These are phyloP conservation scores for Monomorium pharaonis DNA, from an alignment of 1,140 invertebrate species.

Conservation along the genomic window DNA sequence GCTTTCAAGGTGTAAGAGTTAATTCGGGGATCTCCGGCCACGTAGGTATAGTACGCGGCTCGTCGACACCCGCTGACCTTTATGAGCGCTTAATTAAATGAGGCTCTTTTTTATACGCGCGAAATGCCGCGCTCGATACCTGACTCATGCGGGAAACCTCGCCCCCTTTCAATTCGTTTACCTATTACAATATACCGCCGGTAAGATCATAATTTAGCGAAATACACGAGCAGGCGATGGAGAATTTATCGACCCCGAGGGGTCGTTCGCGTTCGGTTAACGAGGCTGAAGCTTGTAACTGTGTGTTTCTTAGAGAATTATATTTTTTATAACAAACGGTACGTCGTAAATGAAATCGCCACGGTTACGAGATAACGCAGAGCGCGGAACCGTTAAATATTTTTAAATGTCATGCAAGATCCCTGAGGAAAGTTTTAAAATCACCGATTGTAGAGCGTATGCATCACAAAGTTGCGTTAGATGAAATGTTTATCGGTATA, in stretches of 20 bases:
- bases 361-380: neutral
- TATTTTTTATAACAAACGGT: neutral
- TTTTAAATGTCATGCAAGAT: neutral
- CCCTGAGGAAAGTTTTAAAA: neutral
- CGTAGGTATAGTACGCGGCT: constrained; percentile 36
- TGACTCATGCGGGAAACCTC: constrained; percentile 37
- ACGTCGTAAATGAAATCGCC: neutral
- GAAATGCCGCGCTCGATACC: neutral
- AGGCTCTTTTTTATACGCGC: constrained; percentile 64
- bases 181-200: constrained; percentile 33
- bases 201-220: constrained; percentile 39
- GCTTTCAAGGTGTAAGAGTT: constrained; percentile 64
- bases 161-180: constrained; percentile 37
- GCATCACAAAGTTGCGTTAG: neutral
- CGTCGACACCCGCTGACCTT: constrained; percentile 51
- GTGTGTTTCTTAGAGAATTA: neutral
- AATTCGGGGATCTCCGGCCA: constrained; percentile 67
- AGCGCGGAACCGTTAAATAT: neutral
- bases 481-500: neutral
- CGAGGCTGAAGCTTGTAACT: neutral
- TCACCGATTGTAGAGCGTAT: neutral
- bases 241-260: neutral
- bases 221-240: neutral
- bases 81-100: constrained; percentile 70
- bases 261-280: constrained; percentile 6